Evolutionary conservation across 2,888 invertebrate species (phyloP).

Genomic region (Conus canariensis): DNA sequence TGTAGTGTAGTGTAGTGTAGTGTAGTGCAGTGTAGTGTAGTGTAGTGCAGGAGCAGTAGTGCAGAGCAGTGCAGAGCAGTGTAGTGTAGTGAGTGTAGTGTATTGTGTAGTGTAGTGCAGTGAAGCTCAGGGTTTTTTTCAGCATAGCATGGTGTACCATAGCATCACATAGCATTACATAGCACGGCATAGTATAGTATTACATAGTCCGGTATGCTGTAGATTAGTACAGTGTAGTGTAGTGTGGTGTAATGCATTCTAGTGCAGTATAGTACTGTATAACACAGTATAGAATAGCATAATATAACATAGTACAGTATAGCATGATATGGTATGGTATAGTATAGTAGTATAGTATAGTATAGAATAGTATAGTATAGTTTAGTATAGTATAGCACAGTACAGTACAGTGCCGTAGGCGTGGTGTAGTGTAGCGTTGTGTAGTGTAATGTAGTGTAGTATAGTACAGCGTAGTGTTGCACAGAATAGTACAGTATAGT

Average conservation of each 20-base stretch:
- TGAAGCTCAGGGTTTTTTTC: slow-evolving; percentile 19
- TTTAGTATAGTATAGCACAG: slow-evolving; percentile 16
- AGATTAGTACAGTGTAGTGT: background rate
- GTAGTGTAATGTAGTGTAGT: slow-evolving; percentile 10
- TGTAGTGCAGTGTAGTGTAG: slow-evolving; percentile 32
- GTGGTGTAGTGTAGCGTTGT: background rate
- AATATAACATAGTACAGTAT: slow-evolving; percentile 39
- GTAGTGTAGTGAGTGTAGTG: slow-evolving; percentile 19
- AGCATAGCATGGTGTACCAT: background rate
- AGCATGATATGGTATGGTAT: slow-evolving; percentile 17
- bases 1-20: background rate
- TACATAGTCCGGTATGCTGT: background rate
- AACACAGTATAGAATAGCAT: background rate
- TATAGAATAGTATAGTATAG: slow-evolving; percentile 29
- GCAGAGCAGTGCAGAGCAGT: background rate
- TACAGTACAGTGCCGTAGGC: background rate
- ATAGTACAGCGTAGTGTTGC: background rate
- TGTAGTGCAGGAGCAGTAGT: slow-evolving; percentile 26
- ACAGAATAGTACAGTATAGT: background rate
- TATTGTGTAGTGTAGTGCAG: slow-evolving; percentile 34
- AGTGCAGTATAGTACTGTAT: background rate
- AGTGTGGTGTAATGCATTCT: slow-evolving; percentile 32
- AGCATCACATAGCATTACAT: background rate
- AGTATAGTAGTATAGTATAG: slow-evolving; percentile 9
- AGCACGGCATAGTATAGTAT: background rate